Conservation (phyloP, 2,113 vertebrate genomes). For the Panthera tigris region DNA sequence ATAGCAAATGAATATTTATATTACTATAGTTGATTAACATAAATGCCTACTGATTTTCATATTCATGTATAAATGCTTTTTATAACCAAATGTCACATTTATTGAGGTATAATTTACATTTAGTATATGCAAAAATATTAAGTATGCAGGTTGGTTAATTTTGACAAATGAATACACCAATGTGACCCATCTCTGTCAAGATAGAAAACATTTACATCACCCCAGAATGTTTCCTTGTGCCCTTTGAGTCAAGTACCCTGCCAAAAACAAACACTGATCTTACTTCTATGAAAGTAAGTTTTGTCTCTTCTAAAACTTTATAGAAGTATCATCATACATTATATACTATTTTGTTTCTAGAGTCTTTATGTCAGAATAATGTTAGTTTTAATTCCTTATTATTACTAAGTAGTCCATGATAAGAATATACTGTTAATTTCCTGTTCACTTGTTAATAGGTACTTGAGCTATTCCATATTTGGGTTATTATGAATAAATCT, state of each 20-base stretch:
- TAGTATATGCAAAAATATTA: neutral
- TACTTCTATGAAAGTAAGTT: neutral
- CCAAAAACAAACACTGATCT: neutral
- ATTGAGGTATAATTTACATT: slow-evolving; percentile 18
- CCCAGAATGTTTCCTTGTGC: neutral
- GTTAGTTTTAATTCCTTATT: neutral
- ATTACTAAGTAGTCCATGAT: neutral
- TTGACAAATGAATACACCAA: neutral
- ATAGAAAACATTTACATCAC: neutral
- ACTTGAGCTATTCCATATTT: neutral
- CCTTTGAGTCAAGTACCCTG: neutral
- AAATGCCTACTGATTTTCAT: slow-evolving; percentile 54
- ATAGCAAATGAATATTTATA: slow-evolving; percentile 5
- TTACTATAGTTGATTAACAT: slow-evolving; percentile 1
- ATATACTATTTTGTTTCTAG: neutral
- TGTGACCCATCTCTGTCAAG: neutral
- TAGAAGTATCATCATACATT: neutral
- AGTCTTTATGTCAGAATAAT: neutral
- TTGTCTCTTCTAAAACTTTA: neutral
- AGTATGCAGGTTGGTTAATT: neutral
- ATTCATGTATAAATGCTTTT: slow-evolving; percentile 29
- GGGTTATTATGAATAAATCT: neutral
- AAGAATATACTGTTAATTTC: neutral
- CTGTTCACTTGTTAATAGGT: neutral
- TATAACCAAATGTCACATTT: slow-evolving; percentile 5